Evolutionary conservation across 2,888 invertebrate genomes (phyloP), one percentile per base, ranked within the genome.

Genomic region (Diogma glabrata): DNA sequence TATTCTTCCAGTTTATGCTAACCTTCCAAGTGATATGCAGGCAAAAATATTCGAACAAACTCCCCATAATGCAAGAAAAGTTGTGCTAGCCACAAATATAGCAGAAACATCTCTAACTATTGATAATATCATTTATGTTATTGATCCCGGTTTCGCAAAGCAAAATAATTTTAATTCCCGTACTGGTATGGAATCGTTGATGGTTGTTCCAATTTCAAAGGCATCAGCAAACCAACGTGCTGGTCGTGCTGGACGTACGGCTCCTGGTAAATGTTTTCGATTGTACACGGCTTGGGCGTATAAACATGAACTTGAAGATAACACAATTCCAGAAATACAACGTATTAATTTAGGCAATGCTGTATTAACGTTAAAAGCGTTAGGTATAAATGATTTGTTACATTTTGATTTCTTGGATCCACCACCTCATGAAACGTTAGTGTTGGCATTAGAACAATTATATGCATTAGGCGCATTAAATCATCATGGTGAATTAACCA

Each of bases 101-200:
- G 99, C 99, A 0, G 99, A 99, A 74, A 99, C 99, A 1, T 97
- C 97, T 2, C 73, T 99, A 26, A 99, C 99, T 1, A 99, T 99
- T 59, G 97, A 99, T 66, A 97, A 97, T 61, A 99, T 99, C 56
- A 85, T 93, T 54, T 99, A 94, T 71, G 99, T 99, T 0, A 95
- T 99, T 58, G 99, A 99, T 73, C 95, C 97, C n/a, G 99, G 99
- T 1, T 99, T 96, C 73, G 92, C 93, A 46, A 99, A 99, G 67
- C 96, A 97, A 71, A 97, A 97, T 66, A 94, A 95, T 70, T 99
- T 95, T 64, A 89, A 97, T 72, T 94, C 97, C 0, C 78, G 93
- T 58, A 95, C 95, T 1, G 97, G 97, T 20, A 97, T 99, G 91
- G 97, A 99, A 66, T 95, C 95, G 59, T 75, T 99, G 53, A 89